Conservation (phyloP, 2,797 vertebrate species). For the Clarias laeviceps region DNA sequence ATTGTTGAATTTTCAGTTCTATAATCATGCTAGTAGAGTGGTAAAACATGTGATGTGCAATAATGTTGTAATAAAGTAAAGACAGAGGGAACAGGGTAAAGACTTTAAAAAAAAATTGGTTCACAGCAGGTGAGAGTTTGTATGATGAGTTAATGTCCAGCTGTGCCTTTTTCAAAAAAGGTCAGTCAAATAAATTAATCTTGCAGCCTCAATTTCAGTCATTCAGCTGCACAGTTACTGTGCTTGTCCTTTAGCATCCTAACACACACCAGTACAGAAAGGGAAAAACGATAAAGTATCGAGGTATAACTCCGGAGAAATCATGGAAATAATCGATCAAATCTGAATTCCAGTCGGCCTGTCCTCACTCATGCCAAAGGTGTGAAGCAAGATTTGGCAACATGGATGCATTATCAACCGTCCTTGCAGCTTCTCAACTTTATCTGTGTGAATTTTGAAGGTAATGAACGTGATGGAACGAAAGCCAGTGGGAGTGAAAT, state of each 20-base stretch:
- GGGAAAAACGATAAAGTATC: slow-evolving; percentile 27
- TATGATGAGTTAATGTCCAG: slow-evolving; percentile 62
- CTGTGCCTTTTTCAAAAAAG: slow-evolving; percentile 58
- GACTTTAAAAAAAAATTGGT: background rate
- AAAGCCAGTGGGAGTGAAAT: slow-evolving; percentile 36
- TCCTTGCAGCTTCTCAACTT: slow-evolving; percentile 24
- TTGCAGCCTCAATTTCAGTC: slow-evolving; percentile 35
- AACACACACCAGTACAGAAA: slow-evolving; percentile 33
- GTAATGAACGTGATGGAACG: slow-evolving; percentile 43
- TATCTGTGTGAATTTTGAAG: slow-evolving; percentile 41
- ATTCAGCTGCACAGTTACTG: slow-evolving; percentile 54
- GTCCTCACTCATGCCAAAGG: slow-evolving; percentile 29
- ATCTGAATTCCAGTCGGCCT: slow-evolving; percentile 22
- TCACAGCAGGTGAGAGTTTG: slow-evolving; percentile 61
- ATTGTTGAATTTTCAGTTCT: background rate
- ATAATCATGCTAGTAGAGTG: background rate
- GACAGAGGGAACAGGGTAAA: background rate
- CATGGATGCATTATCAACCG: slow-evolving; percentile 26
- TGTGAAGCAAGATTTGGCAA: slow-evolving; percentile 39
- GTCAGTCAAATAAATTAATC: slow-evolving; percentile 67
- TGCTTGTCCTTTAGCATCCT: slow-evolving; percentile 59
- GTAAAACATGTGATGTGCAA: background rate
- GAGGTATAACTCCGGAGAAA: slow-evolving; percentile 16
- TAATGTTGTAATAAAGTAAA: background rate
- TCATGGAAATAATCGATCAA: slow-evolving; percentile 23